phyloP scores from a whole-genome alignment of 1,140 invertebrate species.

The Akabosia matsudoensis region DNA sequence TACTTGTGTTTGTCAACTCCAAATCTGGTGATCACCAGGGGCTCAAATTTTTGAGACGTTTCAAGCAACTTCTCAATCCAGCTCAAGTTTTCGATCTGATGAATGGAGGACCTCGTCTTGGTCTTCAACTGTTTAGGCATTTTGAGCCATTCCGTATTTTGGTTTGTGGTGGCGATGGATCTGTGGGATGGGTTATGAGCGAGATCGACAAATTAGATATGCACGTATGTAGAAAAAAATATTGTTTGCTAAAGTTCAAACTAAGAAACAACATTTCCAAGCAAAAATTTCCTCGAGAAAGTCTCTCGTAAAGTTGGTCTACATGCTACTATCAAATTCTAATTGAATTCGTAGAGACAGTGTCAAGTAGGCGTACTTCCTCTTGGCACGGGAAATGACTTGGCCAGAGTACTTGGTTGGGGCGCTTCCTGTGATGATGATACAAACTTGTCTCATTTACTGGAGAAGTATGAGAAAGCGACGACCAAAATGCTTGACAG shows the following conservation, averaged over 20 bases:
- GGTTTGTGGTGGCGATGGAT: slow-evolving; percentile 89
- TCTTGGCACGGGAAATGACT: slow-evolving; percentile 91
- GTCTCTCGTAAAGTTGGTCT: background rate
- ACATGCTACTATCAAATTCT: background rate
- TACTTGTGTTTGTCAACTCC: slow-evolving; percentile 94
- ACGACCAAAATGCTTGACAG: slow-evolving; percentile 94
- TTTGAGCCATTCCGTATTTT: slow-evolving; percentile 88
- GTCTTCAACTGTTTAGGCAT: slow-evolving; percentile 81
- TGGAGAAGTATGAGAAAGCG: slow-evolving; percentile 90
- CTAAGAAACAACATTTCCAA: too few relatives aligned
- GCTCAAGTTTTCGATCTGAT: slow-evolving; percentile 97
- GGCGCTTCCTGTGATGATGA: slow-evolving; percentile 92
- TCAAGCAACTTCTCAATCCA: slow-evolving; percentile 93
- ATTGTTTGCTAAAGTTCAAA: too few relatives aligned
- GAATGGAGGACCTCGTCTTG: slow-evolving; percentile 75
- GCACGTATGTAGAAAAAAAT: slow-evolving; percentile 65
- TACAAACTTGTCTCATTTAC: slow-evolving; percentile 80
- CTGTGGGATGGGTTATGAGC: slow-evolving; percentile 88
- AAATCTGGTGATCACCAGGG: slow-evolving; percentile 97
- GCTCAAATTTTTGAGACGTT: slow-evolving; percentile 90
- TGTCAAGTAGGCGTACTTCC: slow-evolving; percentile 89
- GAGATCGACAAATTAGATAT: slow-evolving; percentile 88
- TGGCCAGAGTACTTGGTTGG: slow-evolving; percentile 92
- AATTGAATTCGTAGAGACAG: slow-evolving; percentile 64
- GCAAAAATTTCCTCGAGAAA: background rate